Conservation (phyloP, 2,113 vertebrate genomes). For the Struthio camelus region DNA sequence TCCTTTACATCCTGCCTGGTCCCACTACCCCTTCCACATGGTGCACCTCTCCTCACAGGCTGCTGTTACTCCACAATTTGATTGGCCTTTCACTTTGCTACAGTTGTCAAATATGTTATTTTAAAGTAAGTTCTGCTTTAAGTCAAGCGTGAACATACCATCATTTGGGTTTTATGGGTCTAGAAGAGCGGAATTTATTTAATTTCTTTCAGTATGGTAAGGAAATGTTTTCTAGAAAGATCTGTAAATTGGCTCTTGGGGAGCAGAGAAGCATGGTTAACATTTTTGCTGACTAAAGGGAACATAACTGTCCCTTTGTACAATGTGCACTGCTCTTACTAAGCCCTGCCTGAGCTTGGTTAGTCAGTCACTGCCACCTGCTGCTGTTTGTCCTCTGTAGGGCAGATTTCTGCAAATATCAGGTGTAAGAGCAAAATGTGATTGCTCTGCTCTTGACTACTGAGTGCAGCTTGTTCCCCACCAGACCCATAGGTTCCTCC, state of each 20-base stretch:
- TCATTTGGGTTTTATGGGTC: background rate
- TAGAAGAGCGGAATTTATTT: background rate
- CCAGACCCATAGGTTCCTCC: background rate
- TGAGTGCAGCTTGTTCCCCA: background rate
- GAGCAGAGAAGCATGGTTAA: background rate
- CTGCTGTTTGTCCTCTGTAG: slow-evolving; percentile 18
- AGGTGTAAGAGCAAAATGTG: background rate
- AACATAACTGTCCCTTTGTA: background rate
- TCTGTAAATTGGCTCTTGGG: background rate
- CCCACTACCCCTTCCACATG: background rate
- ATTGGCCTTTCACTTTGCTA: background rate
- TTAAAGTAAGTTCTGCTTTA: background rate
- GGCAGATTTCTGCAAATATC: slow-evolving; percentile 5
- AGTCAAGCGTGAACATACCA: background rate
- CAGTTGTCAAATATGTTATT: background rate
- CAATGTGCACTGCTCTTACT: background rate
- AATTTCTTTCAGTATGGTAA: background rate
- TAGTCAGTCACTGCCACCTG: slow-evolving; percentile 20
- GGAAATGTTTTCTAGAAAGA: background rate
- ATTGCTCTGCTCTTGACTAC: background rate
- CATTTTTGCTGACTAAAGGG: background rate
- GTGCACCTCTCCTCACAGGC: background rate
- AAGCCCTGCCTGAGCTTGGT: background rate
- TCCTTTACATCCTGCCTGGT: background rate
- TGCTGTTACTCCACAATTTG: background rate